These are phyloP conservation scores for Ellobius talpinus DNA, from an alignment of 2,113 vertebrate species.

Conservation along the genomic window DNA sequence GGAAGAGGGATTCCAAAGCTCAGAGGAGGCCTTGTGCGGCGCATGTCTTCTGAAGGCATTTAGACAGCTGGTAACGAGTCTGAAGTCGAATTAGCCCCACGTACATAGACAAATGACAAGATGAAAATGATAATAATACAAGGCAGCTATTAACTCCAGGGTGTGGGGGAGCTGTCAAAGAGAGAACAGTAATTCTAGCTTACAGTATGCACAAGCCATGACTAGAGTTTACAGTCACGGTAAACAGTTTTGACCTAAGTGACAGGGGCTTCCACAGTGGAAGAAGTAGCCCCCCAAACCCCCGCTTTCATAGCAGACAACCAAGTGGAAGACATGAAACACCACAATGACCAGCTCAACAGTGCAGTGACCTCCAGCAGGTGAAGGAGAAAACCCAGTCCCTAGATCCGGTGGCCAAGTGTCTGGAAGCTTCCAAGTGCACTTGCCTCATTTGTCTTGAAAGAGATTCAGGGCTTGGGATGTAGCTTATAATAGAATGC, in stretches of 20 bases:
- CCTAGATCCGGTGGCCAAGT: background rate
- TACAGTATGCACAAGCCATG: background rate
- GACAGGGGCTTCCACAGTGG: background rate
- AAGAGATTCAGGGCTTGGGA: background rate
- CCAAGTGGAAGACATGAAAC: background rate
- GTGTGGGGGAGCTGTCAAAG: background rate
- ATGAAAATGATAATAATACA: background rate
- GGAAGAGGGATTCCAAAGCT: background rate
- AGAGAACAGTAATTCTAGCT: background rate
- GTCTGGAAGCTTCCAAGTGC: background rate
- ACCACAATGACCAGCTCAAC: background rate
- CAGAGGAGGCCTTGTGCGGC: no score
- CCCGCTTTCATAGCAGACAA: background rate
- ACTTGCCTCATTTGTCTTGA: background rate
- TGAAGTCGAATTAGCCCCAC: background rate
- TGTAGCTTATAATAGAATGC: background rate
- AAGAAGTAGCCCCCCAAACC: background rate
- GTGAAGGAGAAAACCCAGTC: background rate
- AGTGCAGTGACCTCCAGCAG: background rate
- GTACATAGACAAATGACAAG: constrained; percentile 27
- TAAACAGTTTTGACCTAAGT: background rate
- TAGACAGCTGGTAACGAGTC: background rate
- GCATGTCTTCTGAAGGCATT: background rate
- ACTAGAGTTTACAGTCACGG: background rate
- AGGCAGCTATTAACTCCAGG: constrained; percentile 36